Conservation (phyloP, 92 coral and sea anemone genomes). For the Parazoanthus atlanticus region DNA sequence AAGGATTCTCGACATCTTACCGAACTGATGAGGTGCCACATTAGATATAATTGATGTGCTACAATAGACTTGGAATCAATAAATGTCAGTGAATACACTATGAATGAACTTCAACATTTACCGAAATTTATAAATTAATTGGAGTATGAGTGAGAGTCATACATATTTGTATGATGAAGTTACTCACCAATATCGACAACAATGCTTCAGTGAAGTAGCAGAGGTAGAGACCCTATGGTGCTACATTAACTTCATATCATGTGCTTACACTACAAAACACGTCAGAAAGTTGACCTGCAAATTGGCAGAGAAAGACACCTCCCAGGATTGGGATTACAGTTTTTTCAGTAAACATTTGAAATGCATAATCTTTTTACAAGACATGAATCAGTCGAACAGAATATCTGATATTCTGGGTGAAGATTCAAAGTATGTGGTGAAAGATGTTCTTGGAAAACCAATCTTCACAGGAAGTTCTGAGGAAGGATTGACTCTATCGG, state of each 20-base stretch:
- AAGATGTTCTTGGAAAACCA: constrained; percentile 15
- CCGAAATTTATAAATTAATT: neutral
- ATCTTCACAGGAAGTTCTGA: constrained; percentile 11
- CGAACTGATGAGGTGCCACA: too few relatives aligned
- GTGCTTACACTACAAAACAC: neutral
- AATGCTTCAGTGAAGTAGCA: neutral
- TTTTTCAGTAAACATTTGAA: constrained; percentile 26
- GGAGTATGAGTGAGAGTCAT: neutral
- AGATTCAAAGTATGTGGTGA: neutral
- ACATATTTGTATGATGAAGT: neutral
- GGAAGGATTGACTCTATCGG: constrained; percentile 12
- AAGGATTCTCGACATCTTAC: too few relatives aligned
- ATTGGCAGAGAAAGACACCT: neutral
- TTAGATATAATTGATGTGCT: too few relatives aligned
- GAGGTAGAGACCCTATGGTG: constrained; percentile 7
- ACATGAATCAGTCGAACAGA: constrained; percentile 10
- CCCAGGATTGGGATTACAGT: neutral
- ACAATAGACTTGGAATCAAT: too few relatives aligned
- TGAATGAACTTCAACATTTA: neutral
- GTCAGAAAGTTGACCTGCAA: neutral
- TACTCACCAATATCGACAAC: neutral
- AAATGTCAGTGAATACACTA: too few relatives aligned
- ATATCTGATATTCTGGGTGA: constrained; percentile 28
- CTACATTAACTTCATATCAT: neutral
- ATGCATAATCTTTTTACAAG: constrained; percentile 9